Evolutionary conservation across 2,113 vertebrate genomes (phyloP), one percentile per base, ranked within the genome.

Genomic region (Reinhardtius hippoglossoides): DNA sequence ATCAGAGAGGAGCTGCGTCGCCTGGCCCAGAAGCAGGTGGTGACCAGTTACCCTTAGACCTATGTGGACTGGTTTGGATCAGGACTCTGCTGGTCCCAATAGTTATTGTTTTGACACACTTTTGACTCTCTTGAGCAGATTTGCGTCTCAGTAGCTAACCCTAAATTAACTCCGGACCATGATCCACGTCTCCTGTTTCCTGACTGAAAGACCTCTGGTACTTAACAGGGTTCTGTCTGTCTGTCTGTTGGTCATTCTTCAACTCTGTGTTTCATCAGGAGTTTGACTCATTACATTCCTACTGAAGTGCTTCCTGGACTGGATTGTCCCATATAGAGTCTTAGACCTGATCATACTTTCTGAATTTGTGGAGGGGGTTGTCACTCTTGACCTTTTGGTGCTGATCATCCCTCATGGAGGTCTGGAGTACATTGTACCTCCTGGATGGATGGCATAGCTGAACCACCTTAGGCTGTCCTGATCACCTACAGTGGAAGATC

Each of bases 1-100:
- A 99, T 99, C 90, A 95, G 98, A 65, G 98, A 99, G 95, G 97
- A 99, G 91, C 96, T 99, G 46, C 96, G 97, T 8, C 96, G 96
- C n/a, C 95, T 99, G 64, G 98, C 97, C 74, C 97, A 97, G 93
- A 99, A 98, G 92, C 98, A 99, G 93, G 95, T 95, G 3, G 94
- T 96, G 71, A 95, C 95, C 77, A 95, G 93, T 92, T 97, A 97
- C 92, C 96, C 84, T 0, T 93, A 97, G 77, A 96, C 82, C 95
- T 94, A 76, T 93, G 92, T 87, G 50, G 79, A 79, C 40, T 55
- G 10, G 50, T 44, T 46, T 52, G 71, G 69, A 76, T 60, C 71
- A 82, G 69, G 56, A 89, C 74, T 75, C 21, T 37, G 46, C 71
- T 73, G 61, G 64, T 80, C 71, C 64, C 69, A 23, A 21, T 71